A percentile compares a stretch with the other conserved stretches of the same genome.
These are phyloP conservation scores for Clostera curtula DNA, from an alignment of 2,888 invertebrate species.

Conservation along the genomic window DNA sequence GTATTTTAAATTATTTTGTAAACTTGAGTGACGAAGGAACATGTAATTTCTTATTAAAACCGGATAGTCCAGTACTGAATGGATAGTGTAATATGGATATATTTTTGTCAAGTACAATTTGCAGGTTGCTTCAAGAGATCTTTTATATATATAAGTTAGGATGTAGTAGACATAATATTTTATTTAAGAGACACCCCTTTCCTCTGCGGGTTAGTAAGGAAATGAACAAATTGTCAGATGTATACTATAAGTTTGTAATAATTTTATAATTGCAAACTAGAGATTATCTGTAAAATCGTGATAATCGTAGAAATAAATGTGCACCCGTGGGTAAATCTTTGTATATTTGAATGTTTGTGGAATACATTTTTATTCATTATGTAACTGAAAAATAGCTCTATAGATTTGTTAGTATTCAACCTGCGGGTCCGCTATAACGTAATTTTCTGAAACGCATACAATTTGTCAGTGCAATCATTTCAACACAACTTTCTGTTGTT, in stretches of 20 bases:
- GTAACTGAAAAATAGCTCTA: constrained; percentile 1
- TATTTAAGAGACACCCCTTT: constrained; percentile 32
- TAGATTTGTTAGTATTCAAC: constrained; percentile 10
- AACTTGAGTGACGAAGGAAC: constrained; percentile 13
- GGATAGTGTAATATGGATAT: constrained; percentile 22
- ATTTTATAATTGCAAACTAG: constrained; percentile 12
- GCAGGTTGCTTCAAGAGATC: constrained; percentile 50
- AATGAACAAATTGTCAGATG: constrained; percentile 41
- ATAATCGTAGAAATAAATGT: constrained; percentile 4
- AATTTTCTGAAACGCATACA: constrained; percentile 30
- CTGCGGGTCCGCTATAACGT: constrained; percentile 17
- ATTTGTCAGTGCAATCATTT: constrained; percentile 56
- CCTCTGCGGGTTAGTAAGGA: constrained; percentile 24
- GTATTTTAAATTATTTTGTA: constrained; percentile 28
- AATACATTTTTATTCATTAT: background rate
- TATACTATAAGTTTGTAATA: constrained; percentile 17
- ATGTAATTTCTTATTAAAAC: constrained; percentile 36
- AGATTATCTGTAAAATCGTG: constrained; percentile 17
- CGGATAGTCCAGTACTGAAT: constrained; percentile 22
- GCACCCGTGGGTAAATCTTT: no score
- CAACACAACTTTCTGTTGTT: constrained; percentile 40
- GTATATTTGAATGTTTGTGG: no score
- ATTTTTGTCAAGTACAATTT: constrained; percentile 61
- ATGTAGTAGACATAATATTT: constrained; percentile 39
- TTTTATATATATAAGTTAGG: constrained; percentile 51